These are phyloP conservation scores for Euplexia lucipara DNA, from an alignment of 2,888 invertebrate species.

Conservation along the genomic window DNA sequence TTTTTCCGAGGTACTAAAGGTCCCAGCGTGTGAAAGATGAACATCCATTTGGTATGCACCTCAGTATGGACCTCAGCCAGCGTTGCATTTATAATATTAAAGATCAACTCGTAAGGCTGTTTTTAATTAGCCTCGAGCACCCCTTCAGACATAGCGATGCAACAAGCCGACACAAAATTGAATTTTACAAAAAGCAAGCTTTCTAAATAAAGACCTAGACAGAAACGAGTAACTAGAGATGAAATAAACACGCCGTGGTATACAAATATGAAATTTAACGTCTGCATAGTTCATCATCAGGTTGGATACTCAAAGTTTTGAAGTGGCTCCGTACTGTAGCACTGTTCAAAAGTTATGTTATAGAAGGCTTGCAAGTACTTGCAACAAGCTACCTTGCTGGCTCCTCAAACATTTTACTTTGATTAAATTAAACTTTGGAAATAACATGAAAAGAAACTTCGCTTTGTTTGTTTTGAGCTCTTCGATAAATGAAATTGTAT, in stretches of 20 bases:
- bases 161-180: too few relatives aligned
- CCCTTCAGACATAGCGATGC: too few relatives aligned
- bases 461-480: constrained; percentile 27
- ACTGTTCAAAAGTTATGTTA: constrained; percentile 57
- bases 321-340: constrained; percentile 42
- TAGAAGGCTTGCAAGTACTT: constrained; percentile 35
- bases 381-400: constrained; percentile 47
- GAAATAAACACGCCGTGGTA: constrained; percentile 29
- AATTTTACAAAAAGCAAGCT: background rate
- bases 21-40: too few relatives aligned
- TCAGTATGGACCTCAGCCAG: too few relatives aligned
- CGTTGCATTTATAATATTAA: too few relatives aligned
- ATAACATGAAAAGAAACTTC: constrained; percentile 27
- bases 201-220: background rate
- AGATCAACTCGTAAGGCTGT: too few relatives aligned
- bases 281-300: constrained; percentile 56
- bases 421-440: constrained; percentile 56
- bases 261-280: constrained; percentile 40
- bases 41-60: too few relatives aligned
- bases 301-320: constrained; percentile 48
- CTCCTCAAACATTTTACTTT: constrained; percentile 56
- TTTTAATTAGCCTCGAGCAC: too few relatives aligned
- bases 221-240: background rate
- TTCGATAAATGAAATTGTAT: constrained; percentile 36
- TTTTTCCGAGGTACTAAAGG: too few relatives aligned